phyloP scores from a whole-genome alignment of 1,140 invertebrate genomes.

The Macrotrachela quadricornifera region DNA sequence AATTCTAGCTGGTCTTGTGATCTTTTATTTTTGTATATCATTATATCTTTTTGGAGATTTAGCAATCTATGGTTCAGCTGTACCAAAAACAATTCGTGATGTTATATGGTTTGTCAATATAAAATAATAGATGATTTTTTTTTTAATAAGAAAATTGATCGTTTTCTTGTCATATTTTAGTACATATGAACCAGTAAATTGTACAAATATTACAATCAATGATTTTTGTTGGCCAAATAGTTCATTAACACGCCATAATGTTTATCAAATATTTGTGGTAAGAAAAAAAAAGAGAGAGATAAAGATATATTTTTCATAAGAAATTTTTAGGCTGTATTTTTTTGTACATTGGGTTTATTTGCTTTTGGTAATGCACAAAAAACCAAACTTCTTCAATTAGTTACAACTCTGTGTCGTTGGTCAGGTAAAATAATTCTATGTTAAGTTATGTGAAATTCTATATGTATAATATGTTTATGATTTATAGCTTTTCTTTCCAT shows the following conservation, averaged over 20 bases:
- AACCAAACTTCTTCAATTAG: conserved; percentile 74
- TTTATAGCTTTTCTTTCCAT: conserved; percentile 40
- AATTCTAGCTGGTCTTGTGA: conserved; percentile 38
- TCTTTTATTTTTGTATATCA: conserved; percentile 71
- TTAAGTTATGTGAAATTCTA: too few species aligned
- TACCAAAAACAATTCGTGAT: conserved; percentile 72
- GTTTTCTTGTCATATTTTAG: conserved; percentile 11
- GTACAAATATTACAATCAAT: too few species aligned
- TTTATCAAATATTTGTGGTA: too few species aligned
- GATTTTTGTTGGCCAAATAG: too few species aligned
- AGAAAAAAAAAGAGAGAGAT: too few species aligned
- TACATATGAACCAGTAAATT: conserved; percentile 11
- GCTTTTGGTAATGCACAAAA: conserved; percentile 81
- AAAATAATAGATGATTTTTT: too few species aligned
- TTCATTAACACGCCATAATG: too few species aligned
- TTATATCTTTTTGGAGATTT: conserved; percentile 89
- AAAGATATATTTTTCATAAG: too few species aligned
- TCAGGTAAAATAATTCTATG: conserved; percentile 30
- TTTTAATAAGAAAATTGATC: neutral
- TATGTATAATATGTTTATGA: conserved; percentile 13
- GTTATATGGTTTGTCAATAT: conserved; percentile 48
- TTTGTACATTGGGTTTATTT: conserved; percentile 58
- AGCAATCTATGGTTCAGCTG: conserved; percentile 76
- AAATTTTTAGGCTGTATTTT: conserved; percentile 37
- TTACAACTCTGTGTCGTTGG: conserved; percentile 68